Evolutionary conservation across 37 sponge, comb jelly and placozoan genomes (phyloP), one percentile per base, ranked within the genome.

Genomic region (Ianthella basta): DNA sequence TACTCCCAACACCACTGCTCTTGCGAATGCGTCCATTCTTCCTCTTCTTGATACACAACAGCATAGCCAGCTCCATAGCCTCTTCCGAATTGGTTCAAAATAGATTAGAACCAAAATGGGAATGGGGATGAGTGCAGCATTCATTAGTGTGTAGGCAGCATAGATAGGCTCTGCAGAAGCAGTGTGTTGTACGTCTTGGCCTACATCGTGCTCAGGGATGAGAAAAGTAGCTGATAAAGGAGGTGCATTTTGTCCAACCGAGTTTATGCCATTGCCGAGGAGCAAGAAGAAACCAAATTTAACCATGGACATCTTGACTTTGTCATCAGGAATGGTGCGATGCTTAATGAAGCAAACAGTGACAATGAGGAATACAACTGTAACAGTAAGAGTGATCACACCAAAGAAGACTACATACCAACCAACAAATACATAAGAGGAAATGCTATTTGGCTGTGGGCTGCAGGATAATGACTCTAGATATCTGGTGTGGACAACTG

Each of bases 81-180:
- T 13, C 70, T 16, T 69, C 18, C 70, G 70, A 69, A 69, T 69
- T 18, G 70, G 70, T 32, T 69, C 1, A 6, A 32, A 69, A 33
- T 69, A 69, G 19, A 29, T 69, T 16, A 30, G 29, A 35, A 69
- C 27, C 35, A 69, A 33, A 69, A 69, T 69, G 34, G 70, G 70
- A 18, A 33, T 34, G 18, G 70, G 70, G 29, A 69, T 69, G 70
- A 69, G 32, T n/a, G 70, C 29, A 16, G 34, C 12, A 33, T 69
- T 69, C 33, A 69, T 32, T 30, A 30, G 4, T 3, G 34, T 35
- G 34, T 69, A 69, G 4, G 35, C 34, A 35, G 32, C 19, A 30
- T 29, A 69, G 70, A 35, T 29, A 13, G 27, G 32, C 27, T 1
- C 70, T 34, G 32, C 35, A 29, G 23, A n/a, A n/a, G n/a, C 50